Percentiles rank a stretch among this genome's conserved stretches.
phyloP scores from a whole-genome alignment of 2,888 invertebrate species.

The Nomada lathburiana region DNA sequence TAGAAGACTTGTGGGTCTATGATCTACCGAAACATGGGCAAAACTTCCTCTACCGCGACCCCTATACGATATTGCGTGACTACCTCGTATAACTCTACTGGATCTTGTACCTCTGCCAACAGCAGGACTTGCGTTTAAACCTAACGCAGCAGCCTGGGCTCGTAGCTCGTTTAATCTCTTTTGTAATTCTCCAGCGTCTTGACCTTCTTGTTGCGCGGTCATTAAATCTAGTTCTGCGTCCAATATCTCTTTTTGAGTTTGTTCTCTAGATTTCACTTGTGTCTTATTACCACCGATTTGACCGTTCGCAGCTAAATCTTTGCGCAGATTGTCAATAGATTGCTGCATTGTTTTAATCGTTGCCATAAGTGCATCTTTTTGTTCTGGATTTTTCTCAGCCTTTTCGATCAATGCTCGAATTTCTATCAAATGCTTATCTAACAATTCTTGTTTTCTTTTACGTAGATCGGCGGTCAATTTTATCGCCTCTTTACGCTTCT shows the following conservation, averaged over 20 bases:
- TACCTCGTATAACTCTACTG: constrained; percentile 77
- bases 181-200: constrained; percentile 93
- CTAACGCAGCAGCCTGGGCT: constrained; percentile 85
- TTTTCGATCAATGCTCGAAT: constrained; percentile 93
- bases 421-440: constrained; percentile 95
- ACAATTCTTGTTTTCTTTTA: constrained; percentile 93
- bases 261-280: constrained; percentile 89
- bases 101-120: constrained; percentile 73
- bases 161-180: constrained; percentile 90
- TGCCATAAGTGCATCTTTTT: constrained; percentile 90
- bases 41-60: constrained; percentile 82
- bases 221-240: constrained; percentile 96
- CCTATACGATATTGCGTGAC: constrained; percentile 75
- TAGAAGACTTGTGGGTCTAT: constrained; percentile 93
- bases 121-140: constrained; percentile 74
- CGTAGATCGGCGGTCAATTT: constrained; percentile 93
- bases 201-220: constrained; percentile 94
- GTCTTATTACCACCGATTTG: constrained; percentile 84
- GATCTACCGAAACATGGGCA: constrained; percentile 90
- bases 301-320: constrained; percentile 87
- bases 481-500: constrained; percentile 90
- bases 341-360: constrained; percentile 94
- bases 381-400: constrained; percentile 92
- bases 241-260: constrained; percentile 94
- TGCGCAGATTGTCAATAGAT: constrained; percentile 91